These are phyloP conservation scores for Beris morrisii DNA, from an alignment of 2,888 invertebrate species.

Conservation along the genomic window DNA sequence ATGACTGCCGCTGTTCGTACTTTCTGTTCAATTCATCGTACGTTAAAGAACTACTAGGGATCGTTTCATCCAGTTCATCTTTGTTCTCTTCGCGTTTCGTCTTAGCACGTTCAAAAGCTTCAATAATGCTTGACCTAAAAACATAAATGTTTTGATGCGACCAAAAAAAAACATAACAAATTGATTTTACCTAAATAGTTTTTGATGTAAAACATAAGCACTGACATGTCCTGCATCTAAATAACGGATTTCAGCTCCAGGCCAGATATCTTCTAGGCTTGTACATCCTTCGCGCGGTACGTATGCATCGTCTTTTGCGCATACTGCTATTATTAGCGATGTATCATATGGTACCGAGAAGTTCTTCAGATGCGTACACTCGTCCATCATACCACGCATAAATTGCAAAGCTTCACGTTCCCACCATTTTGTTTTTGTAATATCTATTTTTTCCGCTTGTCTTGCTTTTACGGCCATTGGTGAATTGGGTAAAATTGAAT, in stretches of 20 bases:
- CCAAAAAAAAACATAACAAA: background rate
- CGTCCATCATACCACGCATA: slow-evolving; percentile 98
- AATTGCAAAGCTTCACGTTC: slow-evolving; percentile 84
- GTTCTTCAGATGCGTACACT: slow-evolving; percentile 94
- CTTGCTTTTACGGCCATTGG: slow-evolving; percentile 32
- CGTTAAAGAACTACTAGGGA: slow-evolving; percentile 42
- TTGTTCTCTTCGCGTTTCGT: slow-evolving; percentile 52
- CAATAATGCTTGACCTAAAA: slow-evolving; percentile 71
- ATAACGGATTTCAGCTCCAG: slow-evolving; percentile 84
- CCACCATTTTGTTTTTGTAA: slow-evolving; percentile 67
- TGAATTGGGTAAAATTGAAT: slow-evolving; percentile 48
- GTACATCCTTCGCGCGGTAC: slow-evolving; percentile 84
- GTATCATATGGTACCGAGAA: slow-evolving; percentile 88
- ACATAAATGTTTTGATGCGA: slow-evolving; percentile 7
- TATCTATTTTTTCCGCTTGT: slow-evolving; percentile 56
- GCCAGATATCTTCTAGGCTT: slow-evolving; percentile 88
- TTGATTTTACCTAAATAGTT: slow-evolving; percentile 77
- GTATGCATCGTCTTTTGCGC: slow-evolving; percentile 87
- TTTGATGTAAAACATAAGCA: slow-evolving; percentile 84
- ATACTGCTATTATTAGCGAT: slow-evolving; percentile 85
- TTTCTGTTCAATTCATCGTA: slow-evolving; percentile 46
- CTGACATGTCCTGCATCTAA: slow-evolving; percentile 88
- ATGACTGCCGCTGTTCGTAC: slow-evolving; percentile 40
- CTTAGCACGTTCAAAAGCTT: slow-evolving; percentile 74
- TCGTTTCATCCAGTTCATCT: slow-evolving; percentile 40